A percentile compares a stretch with the other conserved stretches of the same genome.
phyloP scores from a whole-genome alignment of 2,797 vertebrate genomes.

The Pangasius larnaudii region DNA sequence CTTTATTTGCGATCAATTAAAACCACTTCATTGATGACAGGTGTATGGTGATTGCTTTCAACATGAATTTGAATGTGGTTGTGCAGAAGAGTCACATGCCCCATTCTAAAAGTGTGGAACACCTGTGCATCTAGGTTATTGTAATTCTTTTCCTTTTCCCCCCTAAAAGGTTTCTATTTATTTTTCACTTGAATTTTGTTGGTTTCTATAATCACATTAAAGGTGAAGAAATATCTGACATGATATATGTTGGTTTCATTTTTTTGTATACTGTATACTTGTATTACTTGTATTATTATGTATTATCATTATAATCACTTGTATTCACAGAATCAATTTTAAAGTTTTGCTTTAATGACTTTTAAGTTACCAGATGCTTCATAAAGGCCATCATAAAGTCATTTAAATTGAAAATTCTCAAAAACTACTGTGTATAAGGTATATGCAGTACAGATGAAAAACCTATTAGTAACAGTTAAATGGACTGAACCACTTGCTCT shows the following conservation, averaged over 20 bases:
- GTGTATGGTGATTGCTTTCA: background rate
- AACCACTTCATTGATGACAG: background rate
- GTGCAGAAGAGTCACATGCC: background rate
- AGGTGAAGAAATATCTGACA: background rate
- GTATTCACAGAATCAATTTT: background rate
- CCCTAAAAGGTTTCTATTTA: background rate
- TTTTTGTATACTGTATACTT: background rate
- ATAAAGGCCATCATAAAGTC: background rate
- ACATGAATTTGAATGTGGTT: background rate
- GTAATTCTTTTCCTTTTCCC: background rate
- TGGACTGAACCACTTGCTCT: slow-evolving; percentile 1
- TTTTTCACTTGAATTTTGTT: background rate
- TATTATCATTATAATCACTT: background rate
- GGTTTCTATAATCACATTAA: background rate
- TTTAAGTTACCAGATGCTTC: background rate
- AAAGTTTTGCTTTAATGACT: background rate
- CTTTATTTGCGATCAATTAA: background rate
- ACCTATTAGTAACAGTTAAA: background rate
- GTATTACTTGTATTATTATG: too few relatives aligned
- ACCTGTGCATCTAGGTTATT: background rate
- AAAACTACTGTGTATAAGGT: background rate
- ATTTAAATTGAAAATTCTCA: background rate
- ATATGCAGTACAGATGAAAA: background rate
- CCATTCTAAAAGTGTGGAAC: background rate
- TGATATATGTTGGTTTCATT: background rate